Conservation (phyloP, 2,888 invertebrate species). For the Lutraria lutraria region DNA sequence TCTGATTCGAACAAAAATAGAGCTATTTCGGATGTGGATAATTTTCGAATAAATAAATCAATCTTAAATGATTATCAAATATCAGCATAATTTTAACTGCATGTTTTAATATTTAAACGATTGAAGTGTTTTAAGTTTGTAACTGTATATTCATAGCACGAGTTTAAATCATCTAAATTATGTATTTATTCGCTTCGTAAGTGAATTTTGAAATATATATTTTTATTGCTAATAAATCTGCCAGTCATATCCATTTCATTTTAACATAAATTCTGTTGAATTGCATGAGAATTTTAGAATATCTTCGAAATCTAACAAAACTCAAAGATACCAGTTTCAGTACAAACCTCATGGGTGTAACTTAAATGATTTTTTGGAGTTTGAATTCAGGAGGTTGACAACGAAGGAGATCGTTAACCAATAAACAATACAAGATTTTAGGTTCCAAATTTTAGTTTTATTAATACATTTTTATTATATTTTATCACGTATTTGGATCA, state of each 20-base stretch:
- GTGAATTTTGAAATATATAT: constrained; percentile 7
- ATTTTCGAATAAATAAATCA: neutral
- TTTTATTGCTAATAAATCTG: constrained; percentile 13
- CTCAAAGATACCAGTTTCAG: too few species aligned
- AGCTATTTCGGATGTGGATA: neutral
- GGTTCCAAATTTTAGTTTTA: too few species aligned
- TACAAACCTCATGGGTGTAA: too few species aligned
- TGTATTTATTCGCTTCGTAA: neutral
- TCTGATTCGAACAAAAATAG: neutral
- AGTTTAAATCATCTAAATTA: neutral
- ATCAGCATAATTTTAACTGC: neutral
- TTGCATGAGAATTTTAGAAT: neutral
- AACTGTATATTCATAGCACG: neutral
- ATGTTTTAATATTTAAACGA: neutral
- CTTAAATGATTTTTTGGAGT: too few species aligned
- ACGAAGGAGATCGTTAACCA: too few species aligned
- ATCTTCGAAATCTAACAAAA: too few species aligned
- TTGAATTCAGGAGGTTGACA: too few species aligned
- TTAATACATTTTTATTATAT: too few species aligned
- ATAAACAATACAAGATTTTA: too few species aligned
- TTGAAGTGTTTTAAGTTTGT: neutral
- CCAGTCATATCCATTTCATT: neutral
- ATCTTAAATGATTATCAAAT: neutral
- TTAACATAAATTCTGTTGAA: constrained; percentile 19
- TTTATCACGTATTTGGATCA: too few species aligned